Base-by-base conservation (phyloP, 1,140 invertebrate genomes). In the Drosophila simulans region DNA sequence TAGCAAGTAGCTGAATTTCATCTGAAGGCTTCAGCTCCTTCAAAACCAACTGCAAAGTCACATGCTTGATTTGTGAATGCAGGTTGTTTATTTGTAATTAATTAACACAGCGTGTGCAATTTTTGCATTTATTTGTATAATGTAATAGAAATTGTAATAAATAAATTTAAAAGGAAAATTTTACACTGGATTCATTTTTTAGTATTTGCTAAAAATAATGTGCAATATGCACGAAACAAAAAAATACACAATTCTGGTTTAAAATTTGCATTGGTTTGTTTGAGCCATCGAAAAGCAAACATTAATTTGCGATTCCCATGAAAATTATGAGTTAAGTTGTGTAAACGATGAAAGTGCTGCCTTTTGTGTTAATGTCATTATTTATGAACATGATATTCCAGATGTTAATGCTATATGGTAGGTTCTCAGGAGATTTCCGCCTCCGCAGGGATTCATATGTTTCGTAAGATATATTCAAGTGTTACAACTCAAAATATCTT, bases 1-100 rank as follows among this genome's bases (percentile, higher is more conserved):
- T 86, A 57, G 51, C 3, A 17, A 39, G 37, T 13, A 39, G 37
- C 11, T 13, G 37, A 13, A 39, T 13, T 39, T 39, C 2, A 10
- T 4, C 1, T 13, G 7, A 31, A 8, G 7, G 2, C 27, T 8
- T 31, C 2, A 31, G 0, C 7, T 2, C 7, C 31, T 31, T 31
- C 8, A 8, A 31, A 31, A 31, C 2, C 8, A 31, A 40, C 5
- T 40, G n/a, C 13, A 11, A 12, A 12, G 11, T 27, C 5, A 5
- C 5, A 27, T 5, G 5, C 4, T 27, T 27, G 0, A 27, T 27
- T 1, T 27, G 5, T 27, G 5, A 27, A 27, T 27, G 25, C 8
- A 31, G 2, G 8, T 3, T 8, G 8, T 31, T 8, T 7, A 10
- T 31, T 31, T 31, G 0, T 8, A 31, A 13, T 13, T 39, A n/a